Evolutionary conservation across 2,113 vertebrate genomes (phyloP).

Genomic region (Tragelaphus buxtoni): DNA sequence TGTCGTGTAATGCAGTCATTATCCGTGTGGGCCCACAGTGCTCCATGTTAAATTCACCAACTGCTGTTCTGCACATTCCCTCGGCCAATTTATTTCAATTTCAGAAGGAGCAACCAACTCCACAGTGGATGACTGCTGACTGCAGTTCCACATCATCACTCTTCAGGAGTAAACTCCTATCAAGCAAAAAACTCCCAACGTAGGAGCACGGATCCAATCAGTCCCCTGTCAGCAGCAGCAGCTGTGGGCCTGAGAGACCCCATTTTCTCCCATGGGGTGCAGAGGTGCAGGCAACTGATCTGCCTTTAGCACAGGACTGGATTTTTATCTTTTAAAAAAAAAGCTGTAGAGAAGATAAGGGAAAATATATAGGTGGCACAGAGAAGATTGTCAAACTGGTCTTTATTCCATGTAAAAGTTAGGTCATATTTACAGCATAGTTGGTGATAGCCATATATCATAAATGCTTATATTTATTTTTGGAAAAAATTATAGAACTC

Average conservation of each 20-base stretch:
- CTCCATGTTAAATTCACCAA: constrained; percentile 34
- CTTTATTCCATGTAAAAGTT: background rate
- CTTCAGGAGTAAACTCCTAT: background rate
- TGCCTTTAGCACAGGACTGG: constrained; percentile 26
- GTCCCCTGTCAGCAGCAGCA: background rate
- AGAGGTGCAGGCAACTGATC: constrained; percentile 29
- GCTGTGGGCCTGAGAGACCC: background rate
- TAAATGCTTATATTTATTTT: background rate
- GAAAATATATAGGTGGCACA: background rate
- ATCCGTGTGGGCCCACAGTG: constrained; percentile 45
- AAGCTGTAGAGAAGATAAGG: background rate
- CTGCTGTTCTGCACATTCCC: constrained; percentile 67
- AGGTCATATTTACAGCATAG: background rate
- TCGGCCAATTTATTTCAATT: constrained; percentile 69
- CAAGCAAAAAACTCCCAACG: constrained; percentile 27
- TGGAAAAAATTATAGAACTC: background rate
- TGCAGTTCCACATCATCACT: constrained; percentile 48
- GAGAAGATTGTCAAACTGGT: background rate
- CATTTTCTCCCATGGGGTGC: constrained; percentile 11
- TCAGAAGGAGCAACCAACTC: constrained; percentile 58
- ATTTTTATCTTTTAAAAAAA: background rate
- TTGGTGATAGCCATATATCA: background rate
- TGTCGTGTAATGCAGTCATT: constrained; percentile 51
- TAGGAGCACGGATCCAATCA: background rate
- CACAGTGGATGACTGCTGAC: constrained; percentile 54